A percentile compares a stretch with the other conserved stretches of the same genome.
These are phyloP conservation scores for Tyrannus savana DNA, from an alignment of 2,113 vertebrate species.

Conservation along the genomic window DNA sequence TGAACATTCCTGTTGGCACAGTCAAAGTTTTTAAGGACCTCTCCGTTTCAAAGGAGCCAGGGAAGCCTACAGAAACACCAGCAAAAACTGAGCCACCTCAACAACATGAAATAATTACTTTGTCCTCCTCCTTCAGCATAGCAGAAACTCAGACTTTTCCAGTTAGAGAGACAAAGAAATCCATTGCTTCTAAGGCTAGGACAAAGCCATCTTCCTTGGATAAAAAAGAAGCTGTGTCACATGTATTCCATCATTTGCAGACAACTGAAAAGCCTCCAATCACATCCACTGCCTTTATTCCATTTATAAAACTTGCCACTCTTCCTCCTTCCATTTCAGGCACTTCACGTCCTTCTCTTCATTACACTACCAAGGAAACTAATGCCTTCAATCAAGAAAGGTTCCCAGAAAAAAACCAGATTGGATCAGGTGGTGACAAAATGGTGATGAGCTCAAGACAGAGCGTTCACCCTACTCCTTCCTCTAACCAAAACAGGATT, in stretches of 20 bases:
- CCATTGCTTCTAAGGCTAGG: neutral
- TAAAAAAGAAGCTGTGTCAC: neutral
- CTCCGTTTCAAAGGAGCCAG: neutral
- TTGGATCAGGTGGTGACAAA: neutral
- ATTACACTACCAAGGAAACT: neutral
- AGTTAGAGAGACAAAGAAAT: conserved; percentile 6
- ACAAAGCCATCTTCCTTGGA: neutral
- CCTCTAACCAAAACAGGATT: neutral
- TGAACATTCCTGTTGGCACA: neutral
- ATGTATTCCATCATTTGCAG: neutral
- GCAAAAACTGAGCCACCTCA: neutral
- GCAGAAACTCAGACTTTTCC: neutral
- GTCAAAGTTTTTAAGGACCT: neutral
- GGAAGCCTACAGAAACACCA: neutral
- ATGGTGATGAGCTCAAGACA: neutral
- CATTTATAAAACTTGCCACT: neutral
- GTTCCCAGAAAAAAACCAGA: neutral
- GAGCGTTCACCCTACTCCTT: neutral
- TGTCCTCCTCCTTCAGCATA: neutral
- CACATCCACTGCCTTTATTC: neutral
- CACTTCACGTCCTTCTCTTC: neutral
- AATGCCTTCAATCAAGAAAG: neutral
- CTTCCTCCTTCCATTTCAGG: neutral
- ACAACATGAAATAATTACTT: neutral
- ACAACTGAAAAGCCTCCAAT: neutral